Evolutionary conservation across 2,888 invertebrate genomes (phyloP).

Genomic region (Calameuta filiformis): DNA sequence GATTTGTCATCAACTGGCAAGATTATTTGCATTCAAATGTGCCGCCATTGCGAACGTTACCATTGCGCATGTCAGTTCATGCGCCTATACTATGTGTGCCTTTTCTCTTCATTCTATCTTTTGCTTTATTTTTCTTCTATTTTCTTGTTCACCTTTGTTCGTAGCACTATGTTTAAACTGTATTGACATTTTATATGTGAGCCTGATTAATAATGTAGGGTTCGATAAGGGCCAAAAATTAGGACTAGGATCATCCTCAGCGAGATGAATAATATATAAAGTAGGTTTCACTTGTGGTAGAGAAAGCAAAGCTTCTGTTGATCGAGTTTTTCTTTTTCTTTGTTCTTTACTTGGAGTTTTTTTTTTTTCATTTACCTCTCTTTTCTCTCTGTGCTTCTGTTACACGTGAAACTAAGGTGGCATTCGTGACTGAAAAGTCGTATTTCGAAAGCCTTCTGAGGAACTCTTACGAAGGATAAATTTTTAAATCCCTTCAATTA

Average conservation of each 20-base stretch:
- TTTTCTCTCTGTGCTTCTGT: too few relatives aligned
- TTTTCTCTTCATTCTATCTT: neutral
- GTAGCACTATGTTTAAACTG: neutral
- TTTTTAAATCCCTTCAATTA: neutral
- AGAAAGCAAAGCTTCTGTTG: neutral
- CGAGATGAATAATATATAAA: neutral
- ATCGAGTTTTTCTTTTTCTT: neutral
- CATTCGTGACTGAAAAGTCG: too few relatives aligned
- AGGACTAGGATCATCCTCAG: conserved; percentile 12
- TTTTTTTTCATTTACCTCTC: neutral
- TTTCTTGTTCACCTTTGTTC: neutral
- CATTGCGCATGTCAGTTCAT: neutral
- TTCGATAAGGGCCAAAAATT: conserved; percentile 18
- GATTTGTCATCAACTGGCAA: neutral
- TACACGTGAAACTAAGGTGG: too few relatives aligned
- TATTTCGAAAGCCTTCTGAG: too few relatives aligned
- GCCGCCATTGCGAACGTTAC: neutral
- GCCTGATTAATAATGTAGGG: conserved; percentile 5
- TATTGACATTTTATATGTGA: neutral
- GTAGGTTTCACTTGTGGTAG: neutral
- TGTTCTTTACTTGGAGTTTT: neutral
- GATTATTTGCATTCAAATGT: neutral
- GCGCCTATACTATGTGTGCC: neutral
- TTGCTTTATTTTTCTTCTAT: neutral
- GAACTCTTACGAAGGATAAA: neutral